Percentiles rank a stretch among this genome's conserved stretches.
Evolutionary conservation across 2,113 vertebrate species (phyloP).

Genomic region (Saguinus imperator): DNA sequence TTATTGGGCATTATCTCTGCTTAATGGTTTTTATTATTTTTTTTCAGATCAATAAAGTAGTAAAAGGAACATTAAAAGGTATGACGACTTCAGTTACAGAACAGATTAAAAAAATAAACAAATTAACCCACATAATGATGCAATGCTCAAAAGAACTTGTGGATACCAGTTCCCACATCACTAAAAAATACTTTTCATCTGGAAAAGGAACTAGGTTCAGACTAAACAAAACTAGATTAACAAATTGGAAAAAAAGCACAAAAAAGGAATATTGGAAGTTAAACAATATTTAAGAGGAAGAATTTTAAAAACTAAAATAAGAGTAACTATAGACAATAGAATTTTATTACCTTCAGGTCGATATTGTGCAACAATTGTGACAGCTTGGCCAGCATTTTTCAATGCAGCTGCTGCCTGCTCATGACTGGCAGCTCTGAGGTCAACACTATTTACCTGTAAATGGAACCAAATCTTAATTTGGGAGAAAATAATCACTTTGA

Average conservation of each 20-base stretch:
- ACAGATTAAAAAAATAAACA: conserved; percentile 47
- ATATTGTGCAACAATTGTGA: conserved; percentile 97
- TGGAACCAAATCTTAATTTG: conserved; percentile 26
- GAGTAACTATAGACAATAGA: not conserved
- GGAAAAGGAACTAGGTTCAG: not conserved
- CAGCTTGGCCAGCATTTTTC: conserved; percentile 97
- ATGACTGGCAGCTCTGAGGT: conserved; percentile 94
- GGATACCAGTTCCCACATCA: not conserved
- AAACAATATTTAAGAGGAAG: not conserved
- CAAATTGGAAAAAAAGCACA: conserved; percentile 13
- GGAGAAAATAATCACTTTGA: conserved; percentile 52
- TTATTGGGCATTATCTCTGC: not conserved
- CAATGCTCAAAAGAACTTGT: not conserved
- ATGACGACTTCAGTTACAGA: not conserved
- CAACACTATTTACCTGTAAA: conserved; percentile 95
- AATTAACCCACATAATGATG: conserved; percentile 48
- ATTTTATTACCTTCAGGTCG: conserved; percentile 93
- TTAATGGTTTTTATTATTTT: not conserved
- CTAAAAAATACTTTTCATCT: conserved; percentile 29
- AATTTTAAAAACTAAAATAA: conserved; percentile 38
- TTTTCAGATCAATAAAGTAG: conserved; percentile 14
- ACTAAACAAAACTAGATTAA: conserved; percentile 13
- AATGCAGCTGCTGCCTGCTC: conserved; percentile 96
- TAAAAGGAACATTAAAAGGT: conserved; percentile 1
- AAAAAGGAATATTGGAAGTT: not conserved